Evolutionary conservation across 2,888 invertebrate species (phyloP).

Genomic region (Fissipunctia ypsillon): DNA sequence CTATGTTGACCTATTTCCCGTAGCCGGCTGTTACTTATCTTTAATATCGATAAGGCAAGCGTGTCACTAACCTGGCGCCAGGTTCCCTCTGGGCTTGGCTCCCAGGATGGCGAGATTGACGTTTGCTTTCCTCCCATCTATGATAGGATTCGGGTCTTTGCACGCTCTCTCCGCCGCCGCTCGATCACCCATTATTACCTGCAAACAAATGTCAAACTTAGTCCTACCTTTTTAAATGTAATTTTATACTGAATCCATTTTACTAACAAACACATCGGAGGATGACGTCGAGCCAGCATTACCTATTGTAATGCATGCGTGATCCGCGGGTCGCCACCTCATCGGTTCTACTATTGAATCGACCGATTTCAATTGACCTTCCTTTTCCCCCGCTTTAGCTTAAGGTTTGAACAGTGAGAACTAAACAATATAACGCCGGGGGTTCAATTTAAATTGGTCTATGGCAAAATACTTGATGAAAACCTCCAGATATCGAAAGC

Average conservation of each 20-base stretch:
- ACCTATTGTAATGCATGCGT: conserved; percentile 88
- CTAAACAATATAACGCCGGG: conserved; percentile 33
- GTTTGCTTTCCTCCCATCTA: conserved; percentile 99
- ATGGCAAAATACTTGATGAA: conserved; percentile 79
- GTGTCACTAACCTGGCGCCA: conserved; percentile 92
- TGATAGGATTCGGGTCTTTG: conserved; percentile 99
- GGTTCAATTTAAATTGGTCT: conserved; percentile 73
- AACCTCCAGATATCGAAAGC: conserved; percentile 82
- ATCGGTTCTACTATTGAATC: conserved; percentile 69
- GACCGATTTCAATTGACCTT: conserved; percentile 75
- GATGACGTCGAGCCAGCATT: conserved; percentile 81
- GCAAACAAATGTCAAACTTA: conserved; percentile 76
- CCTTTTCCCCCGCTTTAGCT: conserved; percentile 54
- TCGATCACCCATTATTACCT: conserved; percentile 99
- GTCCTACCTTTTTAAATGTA: conserved; percentile 25
- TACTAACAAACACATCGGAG: conserved; percentile 73
- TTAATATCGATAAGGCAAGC: conserved; percentile 55
- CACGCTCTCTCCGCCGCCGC: conserved; percentile 98
- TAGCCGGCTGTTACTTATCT: conserved; percentile 51
- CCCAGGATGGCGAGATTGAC: conserved; percentile 99
- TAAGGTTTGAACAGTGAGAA: conserved; percentile 18
- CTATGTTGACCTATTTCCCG: conserved; percentile 53
- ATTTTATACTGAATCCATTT: conserved; percentile 64
- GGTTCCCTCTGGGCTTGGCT: conserved; percentile 98
- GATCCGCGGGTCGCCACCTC: conserved; percentile 83